A percentile compares a stretch with the other conserved stretches of the same genome.
These are phyloP conservation scores for Rhopalosiphum maidis DNA, from an alignment of 1,140 invertebrate genomes.

Conservation along the genomic window DNA sequence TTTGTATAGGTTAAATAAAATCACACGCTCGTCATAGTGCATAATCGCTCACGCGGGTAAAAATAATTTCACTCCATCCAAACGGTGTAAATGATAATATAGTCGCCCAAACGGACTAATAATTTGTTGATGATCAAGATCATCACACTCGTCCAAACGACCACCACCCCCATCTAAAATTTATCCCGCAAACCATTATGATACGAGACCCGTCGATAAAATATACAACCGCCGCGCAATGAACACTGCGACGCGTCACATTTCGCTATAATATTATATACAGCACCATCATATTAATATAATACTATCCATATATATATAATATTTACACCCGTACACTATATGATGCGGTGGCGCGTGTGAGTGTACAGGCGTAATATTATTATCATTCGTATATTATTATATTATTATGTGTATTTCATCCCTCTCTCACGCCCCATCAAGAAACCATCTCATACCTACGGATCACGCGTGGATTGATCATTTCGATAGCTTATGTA, in stretches of 20 bases:
- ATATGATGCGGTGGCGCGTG: background rate
- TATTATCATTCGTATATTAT: conserved; percentile 9
- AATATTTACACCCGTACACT: background rate
- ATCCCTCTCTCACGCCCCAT: background rate
- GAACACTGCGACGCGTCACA: background rate
- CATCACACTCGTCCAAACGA: no score
- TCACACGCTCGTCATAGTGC: no score
- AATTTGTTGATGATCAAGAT: no score
- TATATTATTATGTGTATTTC: background rate
- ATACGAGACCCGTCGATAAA: background rate
- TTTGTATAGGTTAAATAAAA: no score
- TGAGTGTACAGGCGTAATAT: background rate
- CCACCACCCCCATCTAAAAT: no score
- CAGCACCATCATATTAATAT: no score
- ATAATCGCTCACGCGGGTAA: no score
- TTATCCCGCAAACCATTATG: background rate
- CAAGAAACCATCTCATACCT: background rate
- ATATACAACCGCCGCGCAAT: background rate
- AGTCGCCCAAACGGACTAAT: no score
- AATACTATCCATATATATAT: no score
- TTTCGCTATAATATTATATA: no score
- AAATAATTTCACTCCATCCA: no score
- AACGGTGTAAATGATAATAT: no score
- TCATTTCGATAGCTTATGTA: background rate
- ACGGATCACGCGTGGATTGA: background rate